Base-by-base conservation (phyloP, 2,888 invertebrate genomes). In the Rhorus exstirpatorius region DNA sequence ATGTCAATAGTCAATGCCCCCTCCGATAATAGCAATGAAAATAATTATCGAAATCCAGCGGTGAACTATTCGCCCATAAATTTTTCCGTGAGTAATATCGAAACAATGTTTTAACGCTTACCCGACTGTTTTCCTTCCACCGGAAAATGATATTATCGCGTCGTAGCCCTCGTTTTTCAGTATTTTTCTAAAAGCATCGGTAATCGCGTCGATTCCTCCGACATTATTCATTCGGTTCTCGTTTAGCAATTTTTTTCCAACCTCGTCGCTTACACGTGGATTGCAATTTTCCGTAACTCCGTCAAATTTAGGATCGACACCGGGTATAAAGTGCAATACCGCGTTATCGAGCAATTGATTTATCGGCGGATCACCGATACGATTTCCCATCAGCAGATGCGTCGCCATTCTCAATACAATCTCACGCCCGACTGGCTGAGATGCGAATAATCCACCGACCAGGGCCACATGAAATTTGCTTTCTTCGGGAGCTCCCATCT, bases 341-440 rank as follows among this genome's bases (percentile, higher is more conserved):
- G 96, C 94, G 84, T 95, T 95, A 65, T 96, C 93, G 3, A 98
- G 91, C 12, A 98, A 92, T 19, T 93, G 93, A 49, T 94, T 91
- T 83, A 97, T 95, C 0, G 94, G 91, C 0, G 96, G 95, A 88
- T 98, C 96, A 26, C 95, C 95, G 70, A 95, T 94, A 55, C 94
- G 93, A 90, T 96, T 95, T 0, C 97, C 98, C 70, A 94, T 95
- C 24, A 96, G 93, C 19, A 98, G 93, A 93, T 98, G 98, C 0
- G 97, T 95, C 0, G 97, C 97, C 86, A 99, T 94, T 92, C 98
- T 96, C 0, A 98, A 89, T 0, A 96, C 93, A 79, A 99, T 94
- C 93, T 99, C 98, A 71, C 98, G 95, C 0, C 98, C 98, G 14
- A 97, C 93, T 0, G 97, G 97, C 89, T 98, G 96, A 0, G 96